phyloP scores from a whole-genome alignment of 2,113 vertebrate species.

The Vicugna pacos region DNA sequence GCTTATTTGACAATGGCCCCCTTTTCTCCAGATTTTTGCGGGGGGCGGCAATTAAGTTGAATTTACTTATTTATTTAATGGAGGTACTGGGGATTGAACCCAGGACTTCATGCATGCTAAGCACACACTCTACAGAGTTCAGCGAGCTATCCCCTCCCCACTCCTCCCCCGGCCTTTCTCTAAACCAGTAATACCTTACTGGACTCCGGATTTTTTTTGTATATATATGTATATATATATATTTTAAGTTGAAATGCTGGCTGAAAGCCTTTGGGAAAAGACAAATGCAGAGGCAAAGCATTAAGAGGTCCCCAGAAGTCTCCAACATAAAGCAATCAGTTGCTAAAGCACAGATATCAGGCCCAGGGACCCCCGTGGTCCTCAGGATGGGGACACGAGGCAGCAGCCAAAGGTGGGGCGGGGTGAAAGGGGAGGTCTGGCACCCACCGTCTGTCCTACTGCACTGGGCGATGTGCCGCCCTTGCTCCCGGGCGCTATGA shows the following conservation, averaged over 20 bases:
- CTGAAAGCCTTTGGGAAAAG: conserved; percentile 28
- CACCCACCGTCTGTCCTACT: neutral
- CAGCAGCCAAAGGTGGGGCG: neutral
- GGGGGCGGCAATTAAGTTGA: too few species aligned
- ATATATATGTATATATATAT: neutral
- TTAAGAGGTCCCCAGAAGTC: neutral
- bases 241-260: neutral
- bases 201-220: neutral
- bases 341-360: neutral
- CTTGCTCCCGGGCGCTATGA: neutral
- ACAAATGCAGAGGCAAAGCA: neutral
- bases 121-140: too few species aligned
- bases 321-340: neutral
- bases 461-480: too few species aligned
- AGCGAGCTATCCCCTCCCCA: too few species aligned
- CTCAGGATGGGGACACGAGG: neutral
- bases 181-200: neutral
- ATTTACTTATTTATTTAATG: too few species aligned
- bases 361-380: neutral
- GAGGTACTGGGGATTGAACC: too few species aligned
- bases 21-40: neutral
- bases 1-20: neutral
- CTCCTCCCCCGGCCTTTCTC: neutral
- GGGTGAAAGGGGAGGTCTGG: too few species aligned
- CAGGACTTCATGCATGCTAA: too few species aligned